These are phyloP conservation scores for Ursus arctos DNA, from an alignment of 2,113 vertebrate genomes.

Conservation along the genomic window DNA sequence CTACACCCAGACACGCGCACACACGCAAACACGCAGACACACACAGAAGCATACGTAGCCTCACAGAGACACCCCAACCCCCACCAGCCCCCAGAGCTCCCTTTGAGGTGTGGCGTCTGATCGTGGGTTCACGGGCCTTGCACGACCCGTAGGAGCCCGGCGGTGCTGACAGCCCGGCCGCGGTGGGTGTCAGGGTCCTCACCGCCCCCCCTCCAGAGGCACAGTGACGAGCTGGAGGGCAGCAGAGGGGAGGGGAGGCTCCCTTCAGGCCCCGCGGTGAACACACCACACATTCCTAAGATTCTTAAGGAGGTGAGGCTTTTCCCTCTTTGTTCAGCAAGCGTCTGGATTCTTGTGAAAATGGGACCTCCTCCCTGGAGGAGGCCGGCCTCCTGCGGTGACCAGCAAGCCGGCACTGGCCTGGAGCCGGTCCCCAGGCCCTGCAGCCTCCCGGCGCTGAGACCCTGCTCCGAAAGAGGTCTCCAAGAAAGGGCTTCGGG, in stretches of 20 bases:
- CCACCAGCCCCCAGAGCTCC: neutral
- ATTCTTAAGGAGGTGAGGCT: neutral
- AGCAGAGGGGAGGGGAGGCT: neutral
- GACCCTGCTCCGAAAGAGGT: neutral
- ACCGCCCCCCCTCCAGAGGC: neutral
- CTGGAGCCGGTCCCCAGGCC: neutral
- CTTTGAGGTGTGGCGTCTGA: neutral
- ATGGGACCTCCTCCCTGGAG: rapidly evolving
- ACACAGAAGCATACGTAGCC: rapidly evolving
- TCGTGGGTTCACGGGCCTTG: rapidly evolving
- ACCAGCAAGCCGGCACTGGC: rapidly evolving
- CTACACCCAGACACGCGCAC: neutral
- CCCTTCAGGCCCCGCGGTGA: neutral
- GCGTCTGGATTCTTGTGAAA: neutral
- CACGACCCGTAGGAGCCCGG: neutral
- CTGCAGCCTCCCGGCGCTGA: neutral
- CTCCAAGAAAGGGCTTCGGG: neutral
- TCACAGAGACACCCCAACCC: neutral
- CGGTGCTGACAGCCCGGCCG: rapidly evolving
- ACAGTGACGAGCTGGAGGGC: neutral
- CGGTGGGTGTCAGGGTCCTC: neutral
- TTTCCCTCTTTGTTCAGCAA: neutral
- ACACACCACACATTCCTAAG: neutral
- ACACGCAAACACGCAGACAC: neutral
- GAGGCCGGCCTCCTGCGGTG: neutral